phyloP scores from a whole-genome alignment of 2,113 vertebrate genomes.

The Hippocampus zosterae region DNA sequence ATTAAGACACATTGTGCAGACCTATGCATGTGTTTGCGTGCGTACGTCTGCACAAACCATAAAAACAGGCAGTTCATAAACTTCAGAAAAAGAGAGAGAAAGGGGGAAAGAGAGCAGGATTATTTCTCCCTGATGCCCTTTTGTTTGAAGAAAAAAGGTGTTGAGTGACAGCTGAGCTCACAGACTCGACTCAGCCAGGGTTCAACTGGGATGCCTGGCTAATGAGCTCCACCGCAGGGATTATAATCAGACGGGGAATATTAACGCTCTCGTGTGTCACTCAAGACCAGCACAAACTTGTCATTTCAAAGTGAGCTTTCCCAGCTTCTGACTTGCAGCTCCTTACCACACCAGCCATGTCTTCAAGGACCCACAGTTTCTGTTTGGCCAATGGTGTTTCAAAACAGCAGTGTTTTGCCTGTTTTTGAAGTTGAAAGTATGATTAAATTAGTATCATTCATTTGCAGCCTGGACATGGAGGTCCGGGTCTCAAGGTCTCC shows the following conservation, averaged over 20 bases:
- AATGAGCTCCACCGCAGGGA: constrained; percentile 73
- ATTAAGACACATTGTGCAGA: constrained; percentile 20
- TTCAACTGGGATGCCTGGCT: constrained; percentile 74
- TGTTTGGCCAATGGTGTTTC: too few relatives aligned
- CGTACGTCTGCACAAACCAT: constrained; percentile 43
- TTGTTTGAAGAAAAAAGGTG: constrained; percentile 67
- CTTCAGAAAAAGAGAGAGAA: constrained; percentile 22
- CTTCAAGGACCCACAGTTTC: constrained; percentile 42
- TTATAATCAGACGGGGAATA: constrained; percentile 73
- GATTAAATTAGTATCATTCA: too few relatives aligned
- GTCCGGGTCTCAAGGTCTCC: too few relatives aligned
- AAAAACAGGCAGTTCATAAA: constrained; percentile 43
- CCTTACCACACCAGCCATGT: constrained; percentile 60
- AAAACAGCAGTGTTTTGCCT: too few relatives aligned
- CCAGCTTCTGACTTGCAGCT: constrained; percentile 54
- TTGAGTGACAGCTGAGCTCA: constrained; percentile 73
- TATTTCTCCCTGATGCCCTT: constrained; percentile 65
- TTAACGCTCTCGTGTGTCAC: constrained; percentile 72
- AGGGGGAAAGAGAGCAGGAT: constrained; percentile 47
- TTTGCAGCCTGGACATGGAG: too few relatives aligned
- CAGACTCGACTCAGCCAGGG: constrained; percentile 66
- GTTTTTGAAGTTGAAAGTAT: too few relatives aligned
- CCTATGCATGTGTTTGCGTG: constrained; percentile 16
- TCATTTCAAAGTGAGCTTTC: constrained; percentile 44
- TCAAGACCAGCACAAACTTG: constrained; percentile 61